These are phyloP conservation scores for Ericerus pela DNA, from an alignment of 1,140 invertebrate species.

Conservation along the genomic window DNA sequence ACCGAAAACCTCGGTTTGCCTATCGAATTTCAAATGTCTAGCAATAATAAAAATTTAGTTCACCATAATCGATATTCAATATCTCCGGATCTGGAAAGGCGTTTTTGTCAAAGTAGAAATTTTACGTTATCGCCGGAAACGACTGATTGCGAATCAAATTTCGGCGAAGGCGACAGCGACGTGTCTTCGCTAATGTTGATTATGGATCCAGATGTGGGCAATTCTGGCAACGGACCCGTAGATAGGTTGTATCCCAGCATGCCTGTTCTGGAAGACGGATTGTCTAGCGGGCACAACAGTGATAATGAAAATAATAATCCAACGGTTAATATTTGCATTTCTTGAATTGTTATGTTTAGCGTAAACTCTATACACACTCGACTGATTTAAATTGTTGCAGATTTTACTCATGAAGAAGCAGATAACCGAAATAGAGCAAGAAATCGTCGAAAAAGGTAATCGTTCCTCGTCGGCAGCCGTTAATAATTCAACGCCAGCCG, in stretches of 20 bases:
- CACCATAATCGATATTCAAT: constrained; percentile 6
- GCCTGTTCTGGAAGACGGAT: constrained; percentile 88
- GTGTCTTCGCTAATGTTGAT: constrained; percentile 41
- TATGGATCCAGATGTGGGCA: constrained; percentile 16
- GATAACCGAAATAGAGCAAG: constrained; percentile 55
- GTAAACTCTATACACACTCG: neutral
- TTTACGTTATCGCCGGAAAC: constrained; percentile 87
- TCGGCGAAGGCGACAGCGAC: constrained; percentile 69
- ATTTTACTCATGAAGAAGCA: constrained; percentile 56
- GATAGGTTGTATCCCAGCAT: constrained; percentile 48
- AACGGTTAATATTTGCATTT: constrained; percentile 21
- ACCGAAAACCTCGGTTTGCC: constrained; percentile 8
- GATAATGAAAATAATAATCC: constrained; percentile 79
- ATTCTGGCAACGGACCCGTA: constrained; percentile 14
- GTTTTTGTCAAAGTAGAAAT: constrained; percentile 41
- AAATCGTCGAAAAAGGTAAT: constrained; percentile 43
- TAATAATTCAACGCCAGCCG: neutral
- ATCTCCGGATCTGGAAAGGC: neutral
- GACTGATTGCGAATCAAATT: constrained; percentile 86
- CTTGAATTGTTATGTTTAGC: neutral
- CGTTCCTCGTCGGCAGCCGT: neutral
- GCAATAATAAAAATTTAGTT: constrained; percentile 7
- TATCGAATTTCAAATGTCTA: constrained; percentile 1
- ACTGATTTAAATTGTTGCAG: constrained; percentile 14
- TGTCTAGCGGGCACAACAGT: constrained; percentile 78